These are phyloP conservation scores for Tenebrio molitor DNA, from an alignment of 1,140 invertebrate genomes.

Conservation along the genomic window DNA sequence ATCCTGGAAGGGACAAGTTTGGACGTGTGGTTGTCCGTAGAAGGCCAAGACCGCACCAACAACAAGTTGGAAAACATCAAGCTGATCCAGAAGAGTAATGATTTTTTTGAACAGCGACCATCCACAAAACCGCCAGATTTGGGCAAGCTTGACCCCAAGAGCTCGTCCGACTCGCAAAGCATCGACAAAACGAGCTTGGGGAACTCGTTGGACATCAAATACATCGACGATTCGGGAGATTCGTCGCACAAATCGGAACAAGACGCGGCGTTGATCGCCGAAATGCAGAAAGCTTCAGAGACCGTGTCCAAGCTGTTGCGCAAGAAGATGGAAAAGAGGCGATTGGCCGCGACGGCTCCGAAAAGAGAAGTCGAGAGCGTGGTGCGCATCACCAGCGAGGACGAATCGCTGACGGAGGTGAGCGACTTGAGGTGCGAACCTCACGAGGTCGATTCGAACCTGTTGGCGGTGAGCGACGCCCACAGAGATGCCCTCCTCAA, in stretches of 20 bases:
- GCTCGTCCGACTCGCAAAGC: slow-evolving; percentile 64
- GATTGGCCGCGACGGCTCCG: slow-evolving; percentile 64
- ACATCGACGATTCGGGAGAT: slow-evolving; percentile 65
- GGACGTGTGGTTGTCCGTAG: slow-evolving; percentile 67
- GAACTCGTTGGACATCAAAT: slow-evolving; percentile 65
- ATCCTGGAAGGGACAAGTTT: slow-evolving; percentile 67
- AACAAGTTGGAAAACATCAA: slow-evolving; percentile 66
- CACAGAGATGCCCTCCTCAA: slow-evolving; percentile 65
- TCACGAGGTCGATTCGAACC: slow-evolving; percentile 56
- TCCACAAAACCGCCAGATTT: slow-evolving; percentile 62
- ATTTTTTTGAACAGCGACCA: slow-evolving; percentile 65
- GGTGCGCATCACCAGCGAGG: slow-evolving; percentile 72
- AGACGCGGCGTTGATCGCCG: slow-evolving; percentile 61
- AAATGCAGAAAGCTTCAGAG: slow-evolving; percentile 62
- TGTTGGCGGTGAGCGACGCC: slow-evolving; percentile 63
- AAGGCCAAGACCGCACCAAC: slow-evolving; percentile 55
- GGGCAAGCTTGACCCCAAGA: slow-evolving; percentile 59
- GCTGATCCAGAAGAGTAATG: slow-evolving; percentile 61
- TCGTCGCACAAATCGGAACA: slow-evolving; percentile 64
- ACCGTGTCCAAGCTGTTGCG: slow-evolving; percentile 61
- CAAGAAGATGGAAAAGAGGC: slow-evolving; percentile 61
- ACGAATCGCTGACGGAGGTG: slow-evolving; percentile 76
- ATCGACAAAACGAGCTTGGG: slow-evolving; percentile 64
- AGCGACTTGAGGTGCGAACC: slow-evolving; percentile 69
- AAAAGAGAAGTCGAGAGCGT: slow-evolving; percentile 66